Evolutionary conservation across 2,797 vertebrate species (phyloP).

Genomic region (Podargus strigoides): DNA sequence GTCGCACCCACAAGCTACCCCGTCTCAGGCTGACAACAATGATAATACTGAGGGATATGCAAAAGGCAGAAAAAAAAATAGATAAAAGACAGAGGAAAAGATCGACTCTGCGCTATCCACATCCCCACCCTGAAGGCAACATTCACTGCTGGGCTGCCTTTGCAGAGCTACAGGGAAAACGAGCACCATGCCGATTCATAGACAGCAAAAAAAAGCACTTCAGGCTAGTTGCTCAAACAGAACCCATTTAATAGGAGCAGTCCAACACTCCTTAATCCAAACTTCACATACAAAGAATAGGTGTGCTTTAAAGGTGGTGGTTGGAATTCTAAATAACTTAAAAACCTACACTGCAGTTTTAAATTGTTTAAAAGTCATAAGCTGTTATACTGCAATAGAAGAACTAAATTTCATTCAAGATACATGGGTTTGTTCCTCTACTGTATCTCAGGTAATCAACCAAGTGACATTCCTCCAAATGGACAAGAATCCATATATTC

Average conservation of each 20-base stretch:
- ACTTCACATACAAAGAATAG: background rate
- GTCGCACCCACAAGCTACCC: background rate
- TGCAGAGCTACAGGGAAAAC: background rate
- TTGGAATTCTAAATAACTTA: background rate
- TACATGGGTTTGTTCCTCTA: background rate
- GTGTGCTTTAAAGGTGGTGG: background rate
- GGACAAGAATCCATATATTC: background rate
- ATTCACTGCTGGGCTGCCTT: background rate
- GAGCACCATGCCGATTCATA: background rate
- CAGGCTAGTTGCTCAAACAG: background rate
- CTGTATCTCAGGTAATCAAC: background rate
- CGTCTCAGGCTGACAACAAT: background rate
- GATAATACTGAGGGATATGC: background rate
- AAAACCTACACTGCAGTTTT: background rate
- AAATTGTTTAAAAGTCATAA: background rate
- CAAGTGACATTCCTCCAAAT: background rate
- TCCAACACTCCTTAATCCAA: background rate
- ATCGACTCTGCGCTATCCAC: background rate
- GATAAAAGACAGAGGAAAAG: background rate
- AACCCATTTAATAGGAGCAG: background rate
- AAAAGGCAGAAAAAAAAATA: background rate
- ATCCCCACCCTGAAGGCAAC: background rate
- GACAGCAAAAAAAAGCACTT: background rate
- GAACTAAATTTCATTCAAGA: background rate
- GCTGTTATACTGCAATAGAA: background rate